These are phyloP conservation scores for Dendropsophus ebraccatus DNA, from an alignment of 2,113 vertebrate genomes.

Conservation along the genomic window DNA sequence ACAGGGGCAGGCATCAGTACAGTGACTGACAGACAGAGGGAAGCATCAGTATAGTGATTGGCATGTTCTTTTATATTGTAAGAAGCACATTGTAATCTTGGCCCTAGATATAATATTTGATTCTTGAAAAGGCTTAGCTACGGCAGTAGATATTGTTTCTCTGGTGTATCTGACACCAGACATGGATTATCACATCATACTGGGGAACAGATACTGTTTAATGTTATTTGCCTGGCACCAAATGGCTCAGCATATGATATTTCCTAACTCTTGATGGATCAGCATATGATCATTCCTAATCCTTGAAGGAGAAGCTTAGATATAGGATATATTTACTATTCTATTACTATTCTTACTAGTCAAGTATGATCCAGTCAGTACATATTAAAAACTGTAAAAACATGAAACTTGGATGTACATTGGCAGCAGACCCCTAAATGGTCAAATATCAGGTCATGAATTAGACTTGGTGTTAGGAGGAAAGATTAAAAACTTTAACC, in stretches of 20 bases:
- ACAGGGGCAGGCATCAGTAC: too few species aligned
- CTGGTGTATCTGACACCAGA: constrained; percentile 3
- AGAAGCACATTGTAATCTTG: neutral
- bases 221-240: neutral
- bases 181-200: neutral
- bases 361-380: neutral
- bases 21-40: too few species aligned
- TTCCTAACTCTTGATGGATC: neutral
- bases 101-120: neutral
- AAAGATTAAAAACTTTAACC: too few species aligned
- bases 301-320: neutral
- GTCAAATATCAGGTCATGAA: too few species aligned
- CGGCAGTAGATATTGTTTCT: neutral
- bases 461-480: too few species aligned
- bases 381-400: neutral
- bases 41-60: too few species aligned
- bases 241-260: neutral
- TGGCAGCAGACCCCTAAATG: too few species aligned
- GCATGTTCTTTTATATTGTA: too few species aligned
- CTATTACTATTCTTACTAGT: neutral
- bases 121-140: neutral
- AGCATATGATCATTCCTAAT: neutral
- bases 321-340: neutral
- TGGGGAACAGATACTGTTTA: neutral
- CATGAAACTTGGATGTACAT: too few species aligned